Percentiles rank a stretch among this genome's conserved stretches.
phyloP scores from a whole-genome alignment of 2,797 vertebrate species.

The Anguilla pacifica region DNA sequence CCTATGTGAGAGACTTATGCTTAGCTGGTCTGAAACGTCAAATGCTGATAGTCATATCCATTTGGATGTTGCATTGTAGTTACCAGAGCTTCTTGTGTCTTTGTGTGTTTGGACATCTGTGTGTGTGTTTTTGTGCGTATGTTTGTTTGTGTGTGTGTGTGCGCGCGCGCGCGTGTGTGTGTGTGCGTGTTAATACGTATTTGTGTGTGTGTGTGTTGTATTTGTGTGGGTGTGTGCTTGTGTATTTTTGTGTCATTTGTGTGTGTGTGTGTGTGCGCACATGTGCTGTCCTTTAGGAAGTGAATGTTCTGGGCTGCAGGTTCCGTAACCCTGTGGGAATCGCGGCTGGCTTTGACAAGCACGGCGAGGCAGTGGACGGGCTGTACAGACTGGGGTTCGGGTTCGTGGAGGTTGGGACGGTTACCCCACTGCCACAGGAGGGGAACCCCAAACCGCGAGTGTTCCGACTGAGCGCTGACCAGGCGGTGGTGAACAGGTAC shows the following conservation, averaged over 20 bases:
- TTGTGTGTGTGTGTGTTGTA: neutral
- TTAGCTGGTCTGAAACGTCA: neutral
- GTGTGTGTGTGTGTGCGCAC: neutral
- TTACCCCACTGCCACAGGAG: slow-evolving; percentile 90
- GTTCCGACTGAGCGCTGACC: slow-evolving; percentile 83
- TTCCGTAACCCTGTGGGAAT: slow-evolving; percentile 92
- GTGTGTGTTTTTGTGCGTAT: neutral
- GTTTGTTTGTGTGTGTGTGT: neutral
- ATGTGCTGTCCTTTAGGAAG: slow-evolving; percentile 71
- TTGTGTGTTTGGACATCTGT: neutral
- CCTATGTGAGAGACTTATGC: neutral
- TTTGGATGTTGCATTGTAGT: neutral
- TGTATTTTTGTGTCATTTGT: neutral
- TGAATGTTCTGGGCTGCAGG: slow-evolving; percentile 78
- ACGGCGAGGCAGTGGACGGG: slow-evolving; percentile 89
- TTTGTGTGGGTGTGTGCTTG: neutral
- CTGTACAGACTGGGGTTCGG: slow-evolving; percentile 92
- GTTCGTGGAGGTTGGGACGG: slow-evolving; percentile 93
- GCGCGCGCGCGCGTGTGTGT: neutral
- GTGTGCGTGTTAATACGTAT: neutral
- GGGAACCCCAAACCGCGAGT: slow-evolving; percentile 91
- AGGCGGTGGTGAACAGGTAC: slow-evolving; percentile 92
- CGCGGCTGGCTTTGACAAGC: slow-evolving; percentile 96
- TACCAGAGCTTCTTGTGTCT: neutral
- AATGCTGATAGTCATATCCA: neutral